These are phyloP conservation scores for Cephus pulcher DNA, from an alignment of 2,888 invertebrate genomes.

Conservation along the genomic window DNA sequence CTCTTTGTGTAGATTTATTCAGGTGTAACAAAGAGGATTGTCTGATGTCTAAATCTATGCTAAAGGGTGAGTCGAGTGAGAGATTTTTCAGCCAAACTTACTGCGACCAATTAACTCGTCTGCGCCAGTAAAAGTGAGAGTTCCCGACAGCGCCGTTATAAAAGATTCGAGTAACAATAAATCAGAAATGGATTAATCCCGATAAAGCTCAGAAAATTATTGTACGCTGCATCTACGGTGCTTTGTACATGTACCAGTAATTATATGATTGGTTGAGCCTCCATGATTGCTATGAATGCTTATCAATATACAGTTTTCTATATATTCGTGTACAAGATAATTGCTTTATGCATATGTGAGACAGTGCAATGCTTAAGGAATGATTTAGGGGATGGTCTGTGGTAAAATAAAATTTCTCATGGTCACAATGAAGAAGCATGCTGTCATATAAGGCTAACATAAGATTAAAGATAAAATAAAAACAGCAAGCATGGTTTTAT, in stretches of 20 bases:
- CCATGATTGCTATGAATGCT: not conserved
- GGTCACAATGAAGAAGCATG: not conserved
- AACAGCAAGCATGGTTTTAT: constrained; percentile 48
- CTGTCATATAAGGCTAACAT: not conserved
- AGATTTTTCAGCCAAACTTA: constrained; percentile 49
- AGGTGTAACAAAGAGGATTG: not conserved
- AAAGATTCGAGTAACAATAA: not conserved
- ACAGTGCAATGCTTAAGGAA: not conserved
- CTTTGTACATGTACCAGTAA: not conserved
- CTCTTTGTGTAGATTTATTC: not conserved
- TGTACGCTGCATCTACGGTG: not conserved
- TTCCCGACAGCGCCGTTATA: not conserved
- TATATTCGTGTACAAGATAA: not conserved
- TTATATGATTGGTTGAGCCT: not conserved
- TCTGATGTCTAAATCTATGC: not conserved
- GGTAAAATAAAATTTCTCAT: not conserved
- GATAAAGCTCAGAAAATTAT: not conserved
- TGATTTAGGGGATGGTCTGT: not conserved
- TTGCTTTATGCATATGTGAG: not conserved
- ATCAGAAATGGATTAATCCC: not conserved
- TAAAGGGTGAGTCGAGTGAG: not conserved
- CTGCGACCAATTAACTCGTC: constrained; percentile 65
- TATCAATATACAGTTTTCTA: not conserved
- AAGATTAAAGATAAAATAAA: not conserved
- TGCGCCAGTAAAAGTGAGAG: constrained; percentile 33